Base-by-base conservation (phyloP, 2,113 vertebrate genomes). In the Harpagus bidentatus region DNA sequence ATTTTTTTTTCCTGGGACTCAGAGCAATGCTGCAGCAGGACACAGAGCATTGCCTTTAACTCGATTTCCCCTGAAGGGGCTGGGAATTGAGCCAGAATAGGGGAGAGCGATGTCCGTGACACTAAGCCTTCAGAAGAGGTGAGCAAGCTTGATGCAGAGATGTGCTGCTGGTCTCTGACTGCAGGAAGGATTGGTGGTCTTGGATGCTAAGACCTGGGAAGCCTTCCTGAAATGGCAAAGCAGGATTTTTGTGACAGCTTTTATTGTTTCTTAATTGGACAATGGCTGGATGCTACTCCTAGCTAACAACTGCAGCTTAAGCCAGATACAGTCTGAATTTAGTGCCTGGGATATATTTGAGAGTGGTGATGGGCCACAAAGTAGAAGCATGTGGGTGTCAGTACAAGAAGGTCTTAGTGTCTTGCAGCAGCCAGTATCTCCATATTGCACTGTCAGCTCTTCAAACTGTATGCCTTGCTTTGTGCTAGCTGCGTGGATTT, bases 181-280 rank as follows among this genome's bases (percentile, higher is more conserved):
- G 63, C 76, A 71, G 38, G 71, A 55, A 71, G 83, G 42, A 15
- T 47, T 86, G 56, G 45, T 88, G 79, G 42, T 86, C 53, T 88
- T 90, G 55, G 36, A 56, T 92, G 55, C 71, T 38, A 31, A 58
- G 42, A 55, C 72, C n/a, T 93, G 53, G 71, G 67, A 86, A 86
- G 38, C 36, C 40, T 67, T 86, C n/a, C 56, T 86, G 76, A 86
- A 90, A 62, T 0, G 2, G 53, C 66, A 76, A 38, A 78, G 76
- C 42, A 84, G 82, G 72, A 43, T 78, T 96, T 96, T 92, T 94
- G 59, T 78, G 23, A 29, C 80, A 86, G 16, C 12, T 91, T 89
- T 56, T 88, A 74, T 94, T 86, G 67, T 91, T 92, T 45, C 82
- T 74, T 94, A 88, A 88, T 93, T 93, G 92, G 59, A 40, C 3